phyloP scores from a whole-genome alignment of 53 echinoderm and acorn worm species.

The Echinometra lucunter region DNA sequence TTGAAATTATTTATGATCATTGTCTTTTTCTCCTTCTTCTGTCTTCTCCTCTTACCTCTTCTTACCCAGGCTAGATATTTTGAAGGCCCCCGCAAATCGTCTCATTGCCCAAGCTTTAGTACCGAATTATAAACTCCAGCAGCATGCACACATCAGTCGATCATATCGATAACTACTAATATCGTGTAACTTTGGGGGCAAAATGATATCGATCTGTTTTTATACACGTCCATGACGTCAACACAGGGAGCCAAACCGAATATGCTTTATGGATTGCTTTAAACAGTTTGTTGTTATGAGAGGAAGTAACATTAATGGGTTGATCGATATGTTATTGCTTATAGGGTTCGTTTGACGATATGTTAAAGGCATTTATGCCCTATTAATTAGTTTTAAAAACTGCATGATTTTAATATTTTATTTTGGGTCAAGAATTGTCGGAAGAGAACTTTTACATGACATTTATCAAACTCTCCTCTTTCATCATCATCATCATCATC shows the following conservation, averaged over 20 bases:
- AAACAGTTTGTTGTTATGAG: not conserved
- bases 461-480: too few species aligned
- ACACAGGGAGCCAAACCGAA: not conserved
- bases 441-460: not conserved
- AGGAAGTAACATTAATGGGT: not conserved
- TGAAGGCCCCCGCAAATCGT: too few species aligned
- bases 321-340: not conserved
- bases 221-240: not conserved
- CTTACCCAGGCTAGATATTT: too few species aligned
- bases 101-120: too few species aligned
- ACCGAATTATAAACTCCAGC: too few species aligned
- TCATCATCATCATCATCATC: not conserved
- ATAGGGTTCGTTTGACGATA: not conserved
- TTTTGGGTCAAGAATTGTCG: not conserved
- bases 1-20: too few species aligned
- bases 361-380: not conserved
- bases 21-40: too few species aligned
- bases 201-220: conserved; percentile 9
- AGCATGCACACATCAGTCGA: not conserved
- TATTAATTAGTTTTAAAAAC: not conserved
- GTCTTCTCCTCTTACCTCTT: too few species aligned
- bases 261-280: not conserved
- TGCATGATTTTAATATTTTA: not conserved
- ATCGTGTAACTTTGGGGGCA: not conserved
- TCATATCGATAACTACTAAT: not conserved